Evolutionary conservation across 2,797 vertebrate species (phyloP).

Genomic region (Discoglossus pictus): DNA sequence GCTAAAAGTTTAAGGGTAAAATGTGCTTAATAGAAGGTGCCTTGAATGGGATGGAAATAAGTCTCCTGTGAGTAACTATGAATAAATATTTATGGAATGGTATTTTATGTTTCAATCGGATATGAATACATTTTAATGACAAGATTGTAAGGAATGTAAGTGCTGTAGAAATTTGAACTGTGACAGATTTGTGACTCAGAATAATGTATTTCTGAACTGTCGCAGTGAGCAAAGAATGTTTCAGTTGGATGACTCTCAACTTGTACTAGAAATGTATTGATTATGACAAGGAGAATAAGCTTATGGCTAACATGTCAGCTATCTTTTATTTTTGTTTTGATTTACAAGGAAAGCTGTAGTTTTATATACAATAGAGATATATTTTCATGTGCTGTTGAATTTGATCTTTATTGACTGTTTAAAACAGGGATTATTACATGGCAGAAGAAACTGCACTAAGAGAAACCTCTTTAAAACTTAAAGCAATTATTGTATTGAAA

Average conservation of each 20-base stretch:
- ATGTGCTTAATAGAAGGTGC: no score
- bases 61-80: constrained; percentile 6
- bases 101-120: constrained; percentile 12
- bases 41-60: no score
- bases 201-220: constrained; percentile 34
- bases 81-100: constrained; percentile 8
- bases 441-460: no score
- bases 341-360: constrained; percentile 4
- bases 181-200: constrained; percentile 32
- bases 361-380: not conserved
- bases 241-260: constrained; percentile 22
- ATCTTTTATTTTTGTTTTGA: constrained; percentile 16
- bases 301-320: constrained; percentile 31
- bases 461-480: no score
- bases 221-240: constrained; percentile 15
- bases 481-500: no score
- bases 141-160: constrained; percentile 9
- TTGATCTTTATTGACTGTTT: no score
- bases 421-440: no score
- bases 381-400: no score
- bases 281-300: constrained; percentile 29
- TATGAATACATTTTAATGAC: constrained; percentile 15
- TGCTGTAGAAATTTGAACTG: constrained; percentile 25
- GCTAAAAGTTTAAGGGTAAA: no score
- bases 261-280: constrained; percentile 35